Evolutionary conservation across 2,797 vertebrate species (phyloP).

Genomic region (Pachyuromys duprasi): DNA sequence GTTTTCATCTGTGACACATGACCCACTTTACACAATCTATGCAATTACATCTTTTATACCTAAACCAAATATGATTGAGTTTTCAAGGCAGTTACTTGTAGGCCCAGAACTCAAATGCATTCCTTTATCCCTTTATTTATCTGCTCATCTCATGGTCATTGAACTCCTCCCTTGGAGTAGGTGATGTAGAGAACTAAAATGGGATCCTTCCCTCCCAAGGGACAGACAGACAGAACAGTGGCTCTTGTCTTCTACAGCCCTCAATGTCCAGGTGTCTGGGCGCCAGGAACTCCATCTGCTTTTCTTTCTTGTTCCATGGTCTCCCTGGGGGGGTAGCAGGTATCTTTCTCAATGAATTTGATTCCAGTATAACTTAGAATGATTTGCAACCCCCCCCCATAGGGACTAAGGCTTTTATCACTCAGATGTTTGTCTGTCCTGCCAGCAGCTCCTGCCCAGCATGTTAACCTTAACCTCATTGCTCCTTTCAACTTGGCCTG

Average conservation of each 20-base stretch:
- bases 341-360: no score
- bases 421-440: not conserved
- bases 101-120: not conserved
- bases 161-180: not conserved
- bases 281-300: no score
- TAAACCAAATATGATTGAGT: not conserved
- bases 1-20: fast-evolving
- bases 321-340: not conserved
- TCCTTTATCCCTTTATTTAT: no score
- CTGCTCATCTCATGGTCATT: fast-evolving
- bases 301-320: not conserved
- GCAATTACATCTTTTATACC: not conserved
- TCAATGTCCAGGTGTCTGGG: not conserved
- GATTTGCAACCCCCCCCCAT: not conserved
- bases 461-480: fast-evolving
- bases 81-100: not conserved
- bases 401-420: fast-evolving
- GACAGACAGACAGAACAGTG: not conserved
- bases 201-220: not conserved
- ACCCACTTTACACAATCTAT: not conserved
- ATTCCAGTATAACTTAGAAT: fast-evolving
- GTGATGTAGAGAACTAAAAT: fast-evolving
- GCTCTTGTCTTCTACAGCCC: not conserved
- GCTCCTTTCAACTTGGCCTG: fast-evolving
- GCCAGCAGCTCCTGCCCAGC: fast-evolving